Evolutionary conservation across 1,140 invertebrate species (phyloP).

Genomic region (Nylanderia fulva): DNA sequence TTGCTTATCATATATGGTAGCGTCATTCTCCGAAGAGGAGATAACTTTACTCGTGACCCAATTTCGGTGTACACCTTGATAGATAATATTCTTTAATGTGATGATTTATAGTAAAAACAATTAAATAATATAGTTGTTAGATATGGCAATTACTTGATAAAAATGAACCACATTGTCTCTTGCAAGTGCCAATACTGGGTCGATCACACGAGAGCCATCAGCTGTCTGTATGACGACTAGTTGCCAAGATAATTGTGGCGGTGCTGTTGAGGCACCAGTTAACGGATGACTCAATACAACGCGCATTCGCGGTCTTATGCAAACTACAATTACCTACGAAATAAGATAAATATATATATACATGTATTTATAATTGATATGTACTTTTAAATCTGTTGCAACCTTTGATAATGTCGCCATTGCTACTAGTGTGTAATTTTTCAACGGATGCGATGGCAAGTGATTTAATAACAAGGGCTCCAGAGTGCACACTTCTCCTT

Average conservation of each 20-base stretch:
- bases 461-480: constrained; percentile 92
- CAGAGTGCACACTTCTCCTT: constrained; percentile 97
- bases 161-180: constrained; percentile 93
- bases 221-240: constrained; percentile 94
- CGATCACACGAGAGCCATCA: constrained; percentile 90
- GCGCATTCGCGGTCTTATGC: constrained; percentile 91
- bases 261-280: constrained; percentile 88
- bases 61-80: constrained; percentile 83
- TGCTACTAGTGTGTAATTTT: constrained; percentile 93
- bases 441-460: constrained; percentile 90
- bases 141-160: constrained; percentile 89
- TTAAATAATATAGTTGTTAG: constrained; percentile 9
- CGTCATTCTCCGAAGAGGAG: constrained; percentile 89
- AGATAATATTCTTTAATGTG: constrained; percentile 67
- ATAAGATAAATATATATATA: constrained; percentile 21
- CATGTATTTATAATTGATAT: not conserved
- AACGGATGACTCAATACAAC: constrained; percentile 90
- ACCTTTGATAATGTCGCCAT: constrained; percentile 97
- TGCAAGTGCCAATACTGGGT: constrained; percentile 95
- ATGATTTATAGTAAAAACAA: constrained; percentile 6
- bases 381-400: not conserved
- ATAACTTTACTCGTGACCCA: constrained; percentile 87
- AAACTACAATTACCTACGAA: constrained; percentile 93
- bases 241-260: constrained; percentile 97
- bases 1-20: constrained; percentile 90